phyloP scores from a whole-genome alignment of 2,797 vertebrate species.

The Sebastolobus altivelis region DNA sequence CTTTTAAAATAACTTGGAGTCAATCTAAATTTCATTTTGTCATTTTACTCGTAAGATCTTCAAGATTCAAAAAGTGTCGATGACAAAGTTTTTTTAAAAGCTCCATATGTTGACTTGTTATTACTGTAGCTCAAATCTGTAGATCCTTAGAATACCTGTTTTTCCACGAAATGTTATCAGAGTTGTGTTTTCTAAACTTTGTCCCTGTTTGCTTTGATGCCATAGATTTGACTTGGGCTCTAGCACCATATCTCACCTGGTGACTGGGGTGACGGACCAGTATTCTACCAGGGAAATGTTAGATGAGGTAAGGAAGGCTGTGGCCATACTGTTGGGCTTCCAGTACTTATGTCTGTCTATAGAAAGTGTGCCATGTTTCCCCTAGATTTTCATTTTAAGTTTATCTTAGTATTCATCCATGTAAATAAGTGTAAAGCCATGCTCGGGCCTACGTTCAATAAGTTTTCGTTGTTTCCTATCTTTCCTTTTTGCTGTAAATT shows the following conservation, averaged over 20 bases:
- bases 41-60: no score
- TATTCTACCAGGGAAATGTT: slow-evolving; percentile 90
- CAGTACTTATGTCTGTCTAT: background rate
- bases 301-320: slow-evolving; percentile 82
- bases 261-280: slow-evolving; percentile 86
- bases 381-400: background rate
- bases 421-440: background rate
- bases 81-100: no score
- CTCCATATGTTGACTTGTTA: background rate
- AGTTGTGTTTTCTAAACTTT: background rate
- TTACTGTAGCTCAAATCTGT: no score
- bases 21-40: no score
- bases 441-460: background rate
- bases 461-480: background rate
- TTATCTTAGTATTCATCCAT: background rate
- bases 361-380: background rate
- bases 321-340: background rate
- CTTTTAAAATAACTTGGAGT: no score
- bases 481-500: background rate
- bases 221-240: slow-evolving; percentile 92
- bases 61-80: no score
- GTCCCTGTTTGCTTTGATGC: slow-evolving; percentile 13
- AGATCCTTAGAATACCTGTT: background rate
- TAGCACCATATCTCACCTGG: slow-evolving; percentile 79
- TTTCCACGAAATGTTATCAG: background rate